phyloP scores from a whole-genome alignment of 2,888 invertebrate species.

The Himalopsyche anomala region DNA sequence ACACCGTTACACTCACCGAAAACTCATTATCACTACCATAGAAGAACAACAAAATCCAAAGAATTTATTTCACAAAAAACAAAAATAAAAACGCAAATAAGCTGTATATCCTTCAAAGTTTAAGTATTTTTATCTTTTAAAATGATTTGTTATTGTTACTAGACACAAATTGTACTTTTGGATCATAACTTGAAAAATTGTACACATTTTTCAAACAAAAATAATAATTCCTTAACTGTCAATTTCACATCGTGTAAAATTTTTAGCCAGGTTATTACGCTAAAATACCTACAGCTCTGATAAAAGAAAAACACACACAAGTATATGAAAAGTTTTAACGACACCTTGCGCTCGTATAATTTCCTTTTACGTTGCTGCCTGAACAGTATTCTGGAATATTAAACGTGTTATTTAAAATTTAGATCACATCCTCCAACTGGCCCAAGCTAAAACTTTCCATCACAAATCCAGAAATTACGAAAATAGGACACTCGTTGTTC shows the following conservation, averaged over 20 bases:
- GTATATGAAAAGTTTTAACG: constrained; percentile 30
- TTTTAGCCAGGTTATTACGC: background rate
- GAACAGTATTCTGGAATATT: constrained; percentile 31
- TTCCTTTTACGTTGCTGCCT: constrained; percentile 10
- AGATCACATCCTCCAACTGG: constrained; percentile 29
- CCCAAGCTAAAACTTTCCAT: background rate
- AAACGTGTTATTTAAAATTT: constrained; percentile 34
- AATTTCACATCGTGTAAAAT: background rate
- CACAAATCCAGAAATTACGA: constrained; percentile 12
- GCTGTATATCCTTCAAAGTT: no score
- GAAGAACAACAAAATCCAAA: no score
- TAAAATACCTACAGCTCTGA: background rate
- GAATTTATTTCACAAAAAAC: no score
- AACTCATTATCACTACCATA: no score
- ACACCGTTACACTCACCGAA: no score
- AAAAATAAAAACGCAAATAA: no score
- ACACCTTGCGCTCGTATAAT: constrained; percentile 34
- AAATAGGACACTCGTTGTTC: background rate
- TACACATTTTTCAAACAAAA: no score
- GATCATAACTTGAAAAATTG: no score
- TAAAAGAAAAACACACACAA: constrained; percentile 23
- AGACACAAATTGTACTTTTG: no score
- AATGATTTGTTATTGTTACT: no score
- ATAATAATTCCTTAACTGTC: background rate
- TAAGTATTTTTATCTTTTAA: no score